These are phyloP conservation scores for Polietes domitor DNA, from an alignment of 2,888 invertebrate species.

Conservation along the genomic window DNA sequence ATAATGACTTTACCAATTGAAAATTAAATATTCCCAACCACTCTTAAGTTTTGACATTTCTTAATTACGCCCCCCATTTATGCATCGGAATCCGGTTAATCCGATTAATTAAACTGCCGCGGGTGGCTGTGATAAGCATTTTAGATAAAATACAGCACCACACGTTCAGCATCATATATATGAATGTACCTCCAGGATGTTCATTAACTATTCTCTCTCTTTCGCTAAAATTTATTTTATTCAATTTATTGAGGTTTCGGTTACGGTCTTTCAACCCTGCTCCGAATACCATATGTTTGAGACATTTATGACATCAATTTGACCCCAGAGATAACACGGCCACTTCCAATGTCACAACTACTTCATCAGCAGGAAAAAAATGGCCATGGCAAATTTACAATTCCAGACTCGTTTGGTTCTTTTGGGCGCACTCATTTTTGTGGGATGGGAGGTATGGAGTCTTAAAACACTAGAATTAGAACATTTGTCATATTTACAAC, in stretches of 20 bases:
- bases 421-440: no score
- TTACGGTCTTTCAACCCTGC: not conserved
- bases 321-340: no score
- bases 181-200: not conserved
- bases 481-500: slow-evolving; percentile 4
- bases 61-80: not conserved
- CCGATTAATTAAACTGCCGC: not conserved
- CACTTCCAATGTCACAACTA: no score
- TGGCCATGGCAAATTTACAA: no score
- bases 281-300: not conserved
- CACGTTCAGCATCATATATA: not conserved
- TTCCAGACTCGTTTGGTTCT: no score
- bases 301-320: not conserved
- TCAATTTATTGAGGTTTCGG: not conserved
- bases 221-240: not conserved
- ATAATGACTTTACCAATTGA: no score
- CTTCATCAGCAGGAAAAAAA: no score
- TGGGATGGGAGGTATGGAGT: no score
- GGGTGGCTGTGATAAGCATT: slow-evolving; percentile 3
- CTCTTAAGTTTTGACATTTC: not conserved
- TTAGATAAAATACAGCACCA: not conserved
- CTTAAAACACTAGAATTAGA: not conserved
- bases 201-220: not conserved
- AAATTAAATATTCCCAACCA: not conserved
- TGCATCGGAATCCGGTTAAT: not conserved